These are phyloP conservation scores for Zaprionus obscuricornis DNA, from an alignment of 2,888 invertebrate species.

Conservation along the genomic window DNA sequence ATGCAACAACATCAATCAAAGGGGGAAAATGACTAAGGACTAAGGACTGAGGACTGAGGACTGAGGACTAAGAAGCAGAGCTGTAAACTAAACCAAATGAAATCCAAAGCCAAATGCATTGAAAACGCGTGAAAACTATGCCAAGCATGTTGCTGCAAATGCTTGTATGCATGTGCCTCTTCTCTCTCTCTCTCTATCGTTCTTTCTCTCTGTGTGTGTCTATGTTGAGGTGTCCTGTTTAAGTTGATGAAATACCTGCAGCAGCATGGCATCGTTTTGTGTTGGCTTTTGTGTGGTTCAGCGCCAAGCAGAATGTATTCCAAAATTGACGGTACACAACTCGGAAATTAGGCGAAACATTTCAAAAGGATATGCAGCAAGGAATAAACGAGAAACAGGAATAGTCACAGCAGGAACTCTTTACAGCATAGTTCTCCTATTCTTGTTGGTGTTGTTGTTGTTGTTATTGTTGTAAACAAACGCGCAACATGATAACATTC, in stretches of 20 bases:
- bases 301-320: constrained; percentile 12
- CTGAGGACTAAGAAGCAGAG: constrained; percentile 1
- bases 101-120: constrained; percentile 60
- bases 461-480: constrained; percentile 33
- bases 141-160: constrained; percentile 56
- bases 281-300: no score
- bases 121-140: constrained; percentile 62
- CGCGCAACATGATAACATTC: constrained; percentile 56
- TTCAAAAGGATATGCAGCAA: constrained; percentile 5
- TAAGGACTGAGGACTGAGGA: background rate
- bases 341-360: constrained; percentile 44
- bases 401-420: constrained; percentile 25
- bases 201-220: constrained; percentile 16
- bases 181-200: no score
- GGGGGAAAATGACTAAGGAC: constrained; percentile 54
- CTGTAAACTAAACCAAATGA: constrained; percentile 19
- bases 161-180: constrained; percentile 13
- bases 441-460: constrained; percentile 8
- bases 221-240: constrained; percentile 44
- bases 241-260: constrained; percentile 50
- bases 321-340: constrained; percentile 33
- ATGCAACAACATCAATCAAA: constrained; percentile 68
- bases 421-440: constrained; percentile 22
- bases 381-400: background rate
- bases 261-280: no score